A percentile compares a stretch with the other conserved stretches of the same genome.
Conservation (phyloP, 2,113 vertebrate genomes). For the Ploceus nigricollis region DNA sequence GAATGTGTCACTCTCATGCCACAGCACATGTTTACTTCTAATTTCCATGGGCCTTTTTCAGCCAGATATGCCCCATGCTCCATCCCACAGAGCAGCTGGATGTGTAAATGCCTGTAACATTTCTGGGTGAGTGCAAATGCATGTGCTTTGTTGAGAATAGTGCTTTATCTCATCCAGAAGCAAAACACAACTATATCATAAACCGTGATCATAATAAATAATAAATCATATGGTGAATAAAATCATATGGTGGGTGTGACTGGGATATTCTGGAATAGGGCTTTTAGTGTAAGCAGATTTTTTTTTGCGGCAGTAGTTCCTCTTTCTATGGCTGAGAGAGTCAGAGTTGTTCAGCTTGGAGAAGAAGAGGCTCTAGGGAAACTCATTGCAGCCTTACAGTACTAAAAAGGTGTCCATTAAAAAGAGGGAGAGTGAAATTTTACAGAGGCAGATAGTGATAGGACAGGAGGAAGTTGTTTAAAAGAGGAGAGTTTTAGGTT, state of each 20-base stretch:
- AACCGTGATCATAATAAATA: not conserved
- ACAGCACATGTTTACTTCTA: not conserved
- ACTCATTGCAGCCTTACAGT: not conserved
- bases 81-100: not conserved
- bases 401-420: not conserved
- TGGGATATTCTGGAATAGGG: not conserved
- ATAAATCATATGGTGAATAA: not conserved
- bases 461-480: not conserved
- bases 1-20: not conserved
- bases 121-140: not conserved
- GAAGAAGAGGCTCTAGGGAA: not conserved
- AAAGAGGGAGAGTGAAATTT: not conserved
- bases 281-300: not conserved
- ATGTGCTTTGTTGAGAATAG: not conserved
- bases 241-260: not conserved
- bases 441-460: not conserved
- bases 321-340: not conserved
- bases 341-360: not conserved
- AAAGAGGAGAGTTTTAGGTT: not conserved
- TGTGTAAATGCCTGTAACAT: not conserved
- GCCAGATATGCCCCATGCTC: not conserved
- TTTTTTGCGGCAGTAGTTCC: not conserved
- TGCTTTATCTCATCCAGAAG: not conserved
- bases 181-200: not conserved
- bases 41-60: not conserved